Evolutionary conservation across 2,888 invertebrate genomes (phyloP), one percentile per base, ranked within the genome.

Genomic region (Axea sp.): DNA sequence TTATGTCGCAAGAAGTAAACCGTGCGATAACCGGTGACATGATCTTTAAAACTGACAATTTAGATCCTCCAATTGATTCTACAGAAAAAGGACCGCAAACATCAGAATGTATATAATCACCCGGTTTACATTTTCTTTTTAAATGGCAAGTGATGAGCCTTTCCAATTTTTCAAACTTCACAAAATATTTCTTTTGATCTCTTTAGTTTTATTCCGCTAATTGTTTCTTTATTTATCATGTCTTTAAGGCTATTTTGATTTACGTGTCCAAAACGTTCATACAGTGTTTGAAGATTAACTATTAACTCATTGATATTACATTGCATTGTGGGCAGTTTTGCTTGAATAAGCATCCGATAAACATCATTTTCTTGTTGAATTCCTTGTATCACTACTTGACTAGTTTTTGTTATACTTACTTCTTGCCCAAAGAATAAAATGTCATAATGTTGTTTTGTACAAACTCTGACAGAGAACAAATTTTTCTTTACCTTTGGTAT

Each of bases 91-190:
- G 11, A 3, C 55, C 41, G 6, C 55, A 55, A 0, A 55, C 55
- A n/a, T 55, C 55, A 3, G 55, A 41, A 14, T 55, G 41, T 2
- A 55, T 31, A 7, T 22, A 22, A 1, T 55, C 57, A 3, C 55
- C 55, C 1, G 24, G 24, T 5, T 1, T 24, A 6, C n/a, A n/a
- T n/a, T n/a, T n/a, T n/a, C n/a, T n/a, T 2, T 0, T 12, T 24
- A 28, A 69, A 74, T 2, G 65, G 39, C 4, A 65, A 26, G 49
- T 73, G 64, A 65, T 79, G 78, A 19, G 76, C 41, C 43, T 81
- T 81, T 7, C 79, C 78, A 4, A 76, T 60, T 17, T 69, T 60
- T 68, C 78, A 81, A 7, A 76, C 11, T 55, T 78, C 79, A 49
- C 80, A 81, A 35, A 78, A 74, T 15, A 80, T 72, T 39, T 73